A percentile compares a stretch with the other conserved stretches of the same genome.
These are phyloP conservation scores for Baronia brevicornis DNA, from an alignment of 2,888 invertebrate genomes.

Conservation along the genomic window DNA sequence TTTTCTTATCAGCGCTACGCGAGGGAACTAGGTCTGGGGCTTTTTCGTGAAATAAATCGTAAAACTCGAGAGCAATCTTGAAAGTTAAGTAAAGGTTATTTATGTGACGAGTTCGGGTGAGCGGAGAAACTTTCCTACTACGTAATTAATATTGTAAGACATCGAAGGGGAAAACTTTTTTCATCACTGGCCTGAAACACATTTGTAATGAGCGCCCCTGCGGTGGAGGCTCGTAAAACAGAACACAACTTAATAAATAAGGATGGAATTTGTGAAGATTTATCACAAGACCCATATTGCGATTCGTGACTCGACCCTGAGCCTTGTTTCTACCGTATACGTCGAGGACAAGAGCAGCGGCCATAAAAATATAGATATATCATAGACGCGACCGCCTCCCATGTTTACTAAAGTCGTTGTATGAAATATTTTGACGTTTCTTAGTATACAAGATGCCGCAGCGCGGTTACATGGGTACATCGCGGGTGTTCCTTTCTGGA, in stretches of 20 bases:
- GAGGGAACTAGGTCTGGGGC: constrained; percentile 39
- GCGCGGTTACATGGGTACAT: constrained; percentile 25
- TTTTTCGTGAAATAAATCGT: constrained; percentile 54
- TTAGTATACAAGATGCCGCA: constrained; percentile 40
- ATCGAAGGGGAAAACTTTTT: constrained; percentile 72
- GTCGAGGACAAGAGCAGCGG: constrained; percentile 34
- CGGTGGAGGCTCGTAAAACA: constrained; percentile 66
- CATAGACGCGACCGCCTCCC: constrained; percentile 48
- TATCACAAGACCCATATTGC: constrained; percentile 61
- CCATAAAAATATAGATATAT: constrained; percentile 59
- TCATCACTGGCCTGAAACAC: constrained; percentile 59
- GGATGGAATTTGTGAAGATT: constrained; percentile 68
- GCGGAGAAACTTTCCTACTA: constrained; percentile 44
- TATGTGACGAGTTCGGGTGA: constrained; percentile 33
- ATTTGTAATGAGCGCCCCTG: constrained; percentile 66
- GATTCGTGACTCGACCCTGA: constrained; percentile 48
- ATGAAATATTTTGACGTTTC: constrained; percentile 72
- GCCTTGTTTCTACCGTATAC: constrained; percentile 48
- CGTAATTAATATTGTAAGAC: constrained; percentile 71
- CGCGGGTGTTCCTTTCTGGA: constrained; percentile 52
- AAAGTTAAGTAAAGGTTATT: constrained; percentile 40
- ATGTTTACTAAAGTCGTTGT: constrained; percentile 43
- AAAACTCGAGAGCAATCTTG: constrained; percentile 41
- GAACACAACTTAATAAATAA: constrained; percentile 74
- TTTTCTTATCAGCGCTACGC: constrained; percentile 59